Base-by-base conservation (phyloP, 2,797 vertebrate species). In the Brotula barbata region DNA sequence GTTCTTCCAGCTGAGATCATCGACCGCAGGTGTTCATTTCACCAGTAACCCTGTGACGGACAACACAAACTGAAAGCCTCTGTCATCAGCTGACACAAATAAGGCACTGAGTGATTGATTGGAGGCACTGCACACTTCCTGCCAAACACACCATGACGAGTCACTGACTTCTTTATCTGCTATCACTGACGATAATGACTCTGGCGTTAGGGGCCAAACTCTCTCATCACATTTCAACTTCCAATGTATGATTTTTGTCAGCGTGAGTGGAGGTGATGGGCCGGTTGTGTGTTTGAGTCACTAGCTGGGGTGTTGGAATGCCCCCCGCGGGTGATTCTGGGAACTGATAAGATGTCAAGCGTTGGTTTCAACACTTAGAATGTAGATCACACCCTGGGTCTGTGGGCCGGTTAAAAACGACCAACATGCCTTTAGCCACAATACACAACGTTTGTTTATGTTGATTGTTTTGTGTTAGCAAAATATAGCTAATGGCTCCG, bases 301-400 rank as follows among this genome's bases (percentile, higher is more conserved):
- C 11, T 5, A 48, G 15, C 13, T 33, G 5, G 65, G 44, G 43
- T 42, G 48, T 39, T 34, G 5, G 8, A 14, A 48, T 11, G 25
- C 25, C 25, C 33, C 62, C 52, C 46, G 52, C 47, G 43, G 39
- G 55, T 42, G 20, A n/a, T 3, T 50, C 3, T 25, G 9, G 48
- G 45, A 36, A 62, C 5, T 22, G n/a, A 45, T 17, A 28, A 42
- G 7, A 13, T 10, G 5, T 57, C 8, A 44, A 44, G 20, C 9
- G 15, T 15, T n/a, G 15, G 9, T 13, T 45, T 21, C 28, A 17
- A 2, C n/a, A 22, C 6, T 22, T 22, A 36, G 11, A 8, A 8
- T 33, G 9, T 33, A 41, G 15, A 8, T 47, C 48, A 36, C 22
- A 45, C 20, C 20, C 16, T 48, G 33, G 54, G 13, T 43, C 31